Base-by-base conservation (phyloP, 2,888 invertebrate species). In the Miltochrista miniata region DNA sequence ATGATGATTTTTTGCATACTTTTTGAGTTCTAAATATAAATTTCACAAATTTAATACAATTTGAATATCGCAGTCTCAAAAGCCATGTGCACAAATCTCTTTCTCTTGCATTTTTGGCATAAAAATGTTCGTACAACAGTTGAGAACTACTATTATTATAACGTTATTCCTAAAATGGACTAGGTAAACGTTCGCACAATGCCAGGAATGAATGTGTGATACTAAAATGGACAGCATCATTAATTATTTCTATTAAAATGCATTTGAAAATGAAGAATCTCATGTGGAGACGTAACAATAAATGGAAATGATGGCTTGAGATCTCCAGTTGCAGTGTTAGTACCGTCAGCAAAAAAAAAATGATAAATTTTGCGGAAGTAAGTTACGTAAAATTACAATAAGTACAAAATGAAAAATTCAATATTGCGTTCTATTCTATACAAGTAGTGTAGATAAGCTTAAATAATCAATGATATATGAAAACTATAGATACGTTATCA, bases 41-140 rank as follows among this genome's bases (percentile, higher is more conserved):
- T 31, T 31, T 10, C 11, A 31, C 8, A 31, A 3, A 24, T 24
- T 36, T 36, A 36, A 14, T 10, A 13, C 9, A 36, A 14, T 36
- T 36, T 1, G 2, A 7, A 11, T 5, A 11, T 42, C 3, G 5
- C 11, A 30, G 14, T 11, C 15, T 15, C 5, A 15, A 34, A 34
- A 15, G 10, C 39, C 45, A 33, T 49, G 45, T 40, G 34, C 35
- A 13, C 34, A 40, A 48, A 45, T 48, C 48, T 62, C 46, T 57
- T 56, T 62, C 69, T 72, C 76, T 72, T 79, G 75, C 62, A 69
- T 75, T 72, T 76, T 67, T 68, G 62, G 65, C 65, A 68, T 67
- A 67, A 61, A 53, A 56, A 56, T 52, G 51, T 68, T 68, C 54
- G 65, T 68, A 62, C 68, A 74, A 66, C 63, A 68, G 68, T 68